Conservation (phyloP, 1,140 invertebrate species). For the Scaptomyza hsui region DNA sequence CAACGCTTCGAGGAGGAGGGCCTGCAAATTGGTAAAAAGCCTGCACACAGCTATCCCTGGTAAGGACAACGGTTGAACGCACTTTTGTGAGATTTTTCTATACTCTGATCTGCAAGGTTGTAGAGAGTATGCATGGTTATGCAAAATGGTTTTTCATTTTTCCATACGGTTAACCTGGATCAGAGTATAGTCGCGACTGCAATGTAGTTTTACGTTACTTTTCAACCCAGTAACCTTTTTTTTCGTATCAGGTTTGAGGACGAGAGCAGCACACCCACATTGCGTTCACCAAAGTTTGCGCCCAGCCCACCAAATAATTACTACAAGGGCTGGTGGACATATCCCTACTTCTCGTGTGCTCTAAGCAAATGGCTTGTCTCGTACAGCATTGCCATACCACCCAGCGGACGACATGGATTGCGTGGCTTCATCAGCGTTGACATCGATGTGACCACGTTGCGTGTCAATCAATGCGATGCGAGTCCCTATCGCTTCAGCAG, state of each 20-base stretch:
- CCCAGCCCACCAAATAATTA: slow-evolving; percentile 87
- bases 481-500: slow-evolving; percentile 63
- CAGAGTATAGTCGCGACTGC: too few species aligned
- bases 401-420: slow-evolving; percentile 86
- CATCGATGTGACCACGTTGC: slow-evolving; percentile 91
- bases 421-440: slow-evolving; percentile 93
- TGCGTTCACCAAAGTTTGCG: slow-evolving; percentile 90
- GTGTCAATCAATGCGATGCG: slow-evolving; percentile 93
- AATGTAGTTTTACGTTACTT: too few species aligned
- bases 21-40: slow-evolving; percentile 85
- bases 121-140: too few species aligned
- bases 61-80: slow-evolving; percentile 63
- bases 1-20: slow-evolving; percentile 84
- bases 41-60: slow-evolving; percentile 86
- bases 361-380: slow-evolving; percentile 90
- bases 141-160: too few species aligned
- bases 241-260: slow-evolving; percentile 84
- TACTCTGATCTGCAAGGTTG: too few species aligned
- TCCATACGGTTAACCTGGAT: too few species aligned
- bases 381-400: slow-evolving; percentile 90
- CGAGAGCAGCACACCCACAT: slow-evolving; percentile 80
- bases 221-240: not conserved
- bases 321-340: slow-evolving; percentile 91
- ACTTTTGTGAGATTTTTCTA: not conserved
- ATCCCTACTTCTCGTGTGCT: slow-evolving; percentile 91